These are phyloP conservation scores for Lepus americanus DNA, from an alignment of 2,113 vertebrate species.

Conservation along the genomic window DNA sequence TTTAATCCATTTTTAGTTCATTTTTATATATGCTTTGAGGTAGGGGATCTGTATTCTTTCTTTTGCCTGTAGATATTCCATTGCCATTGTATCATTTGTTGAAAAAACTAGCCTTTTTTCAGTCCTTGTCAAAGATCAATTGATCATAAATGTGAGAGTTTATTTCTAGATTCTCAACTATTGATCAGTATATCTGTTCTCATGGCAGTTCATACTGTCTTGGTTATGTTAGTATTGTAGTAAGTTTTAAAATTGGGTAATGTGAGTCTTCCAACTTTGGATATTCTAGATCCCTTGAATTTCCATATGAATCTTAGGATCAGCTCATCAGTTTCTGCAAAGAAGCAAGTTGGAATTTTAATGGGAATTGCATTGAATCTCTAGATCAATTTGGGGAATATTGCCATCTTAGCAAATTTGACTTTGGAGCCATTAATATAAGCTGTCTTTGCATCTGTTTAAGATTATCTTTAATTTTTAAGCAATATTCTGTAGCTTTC, in stretches of 20 bases:
- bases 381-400: conserved; percentile 18
- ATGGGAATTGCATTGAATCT: conserved; percentile 4
- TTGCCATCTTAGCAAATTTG: conserved; percentile 18
- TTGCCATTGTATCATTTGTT: conserved; percentile 51
- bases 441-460: background rate
- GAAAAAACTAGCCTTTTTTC: conserved; percentile 54
- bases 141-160: conserved; percentile 47
- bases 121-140: conserved; percentile 56
- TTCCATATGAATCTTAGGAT: conserved; percentile 34
- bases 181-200: conserved; percentile 50
- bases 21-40: conserved; percentile 49
- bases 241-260: conserved; percentile 62
- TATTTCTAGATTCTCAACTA: conserved; percentile 38
- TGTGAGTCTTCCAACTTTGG: conserved; percentile 33
- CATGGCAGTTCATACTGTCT: background rate
- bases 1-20: conserved; percentile 54
- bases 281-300: conserved; percentile 50
- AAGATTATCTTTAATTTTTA: conserved; percentile 52
- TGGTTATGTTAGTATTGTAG: conserved; percentile 22
- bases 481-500: conserved; percentile 36
- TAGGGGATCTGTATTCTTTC: conserved; percentile 15
- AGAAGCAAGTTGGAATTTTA: conserved; percentile 56
- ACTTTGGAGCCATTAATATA: conserved; percentile 17
- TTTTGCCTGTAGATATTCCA: conserved; percentile 46
- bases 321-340: conserved; percentile 46